Evolutionary conservation across 2,888 invertebrate species (phyloP), one percentile per base, ranked within the genome.

Genomic region (Galerucella pusilla): DNA sequence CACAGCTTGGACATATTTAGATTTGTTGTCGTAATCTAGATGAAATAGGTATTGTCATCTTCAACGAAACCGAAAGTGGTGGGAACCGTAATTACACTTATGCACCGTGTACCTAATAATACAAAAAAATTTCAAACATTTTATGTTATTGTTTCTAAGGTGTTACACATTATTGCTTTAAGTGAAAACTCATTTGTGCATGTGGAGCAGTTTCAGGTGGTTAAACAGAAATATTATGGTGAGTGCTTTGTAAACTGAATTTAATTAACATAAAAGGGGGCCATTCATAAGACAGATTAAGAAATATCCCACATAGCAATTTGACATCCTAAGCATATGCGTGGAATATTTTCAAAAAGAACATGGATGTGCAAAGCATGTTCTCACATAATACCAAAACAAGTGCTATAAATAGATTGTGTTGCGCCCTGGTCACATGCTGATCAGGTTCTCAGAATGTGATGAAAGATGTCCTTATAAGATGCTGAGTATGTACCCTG

Each of bases 31-130:
- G 71, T 59, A 71, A 71, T 71, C 46, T 28, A 57, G 20, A 65
- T 20, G 45, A 59, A 71, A 71, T 16, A 71, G 35, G 64, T 54
- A 71, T 71, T 71, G 65, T 71, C 65, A 57, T 71, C 65, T 57
- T 35, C 46, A 65, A 71, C 20, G 65, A 71, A 65, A 65, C 65
- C 16, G 71, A 71, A 71, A 71, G 65, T 71, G 46, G 71, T 71
- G 71, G 65, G 71, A 71, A 71, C 71, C 54, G 9, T 52, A 71
- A 71, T 71, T 71, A 52, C 45, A 45, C 25, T 71, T 57, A 64
- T 71, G 65, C 42, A 71, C 65, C 28, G 35, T 35, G 35, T 35
- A 35, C 35, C 65, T 65, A 28, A 28, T 3, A 2, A 65, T 65
- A 59, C 45, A 57, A 63, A 71, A 63, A 71, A 70, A 52, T 57